These are phyloP conservation scores for Vannuccia rotundouncinata DNA, from an alignment of 2,888 invertebrate genomes.

Conservation along the genomic window DNA sequence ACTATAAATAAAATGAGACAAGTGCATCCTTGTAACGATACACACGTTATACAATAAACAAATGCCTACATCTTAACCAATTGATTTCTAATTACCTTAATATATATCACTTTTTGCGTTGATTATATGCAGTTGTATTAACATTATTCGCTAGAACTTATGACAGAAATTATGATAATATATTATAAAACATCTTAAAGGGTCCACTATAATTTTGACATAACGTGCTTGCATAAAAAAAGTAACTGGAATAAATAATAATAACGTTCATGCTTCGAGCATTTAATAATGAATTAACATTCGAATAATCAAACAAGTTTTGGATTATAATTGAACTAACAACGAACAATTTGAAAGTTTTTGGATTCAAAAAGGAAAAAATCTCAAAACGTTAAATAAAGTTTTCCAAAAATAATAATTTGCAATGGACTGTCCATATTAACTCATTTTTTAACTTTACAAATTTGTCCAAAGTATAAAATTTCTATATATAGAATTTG, in stretches of 20 bases:
- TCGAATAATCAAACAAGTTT: not conserved
- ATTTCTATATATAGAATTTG: not conserved
- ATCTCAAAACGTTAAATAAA: too few species aligned
- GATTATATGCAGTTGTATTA: not conserved
- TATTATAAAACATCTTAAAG: too few species aligned
- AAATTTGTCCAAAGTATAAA: not conserved
- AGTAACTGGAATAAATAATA: not conserved
- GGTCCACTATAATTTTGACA: not conserved
- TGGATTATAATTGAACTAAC: not conserved
- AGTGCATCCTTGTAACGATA: not conserved
- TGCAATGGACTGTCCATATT: too few species aligned
- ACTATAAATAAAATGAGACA: too few species aligned
- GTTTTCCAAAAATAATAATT: too few species aligned
- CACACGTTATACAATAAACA: not conserved
- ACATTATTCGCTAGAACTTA: not conserved
- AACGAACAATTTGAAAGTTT: not conserved
- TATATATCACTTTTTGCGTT: too few species aligned
- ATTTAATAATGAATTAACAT: not conserved
- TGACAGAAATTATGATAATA: not conserved
- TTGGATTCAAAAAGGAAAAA: not conserved
- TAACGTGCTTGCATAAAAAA: not conserved
- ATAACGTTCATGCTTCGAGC: not conserved
- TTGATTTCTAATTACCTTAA: too few species aligned
- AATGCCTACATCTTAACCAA: too few species aligned
- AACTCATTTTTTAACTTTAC: too few species aligned